Base-by-base conservation (phyloP, 2,113 vertebrate genomes). In the Eptatretus burgeri region DNA sequence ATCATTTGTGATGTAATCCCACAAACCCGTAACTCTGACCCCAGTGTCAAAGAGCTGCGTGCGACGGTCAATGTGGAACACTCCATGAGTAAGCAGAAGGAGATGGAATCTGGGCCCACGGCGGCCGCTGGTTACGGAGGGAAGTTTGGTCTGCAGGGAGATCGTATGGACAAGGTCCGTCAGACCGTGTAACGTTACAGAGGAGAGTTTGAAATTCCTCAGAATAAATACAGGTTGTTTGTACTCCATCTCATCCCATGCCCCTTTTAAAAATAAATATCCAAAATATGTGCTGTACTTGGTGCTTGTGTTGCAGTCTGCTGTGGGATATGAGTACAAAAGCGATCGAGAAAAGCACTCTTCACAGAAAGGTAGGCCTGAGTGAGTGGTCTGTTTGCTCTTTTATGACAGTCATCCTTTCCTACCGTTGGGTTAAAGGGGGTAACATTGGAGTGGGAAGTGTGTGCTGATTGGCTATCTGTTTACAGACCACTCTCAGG, bases 101-200 rank as follows among this genome's bases (percentile, higher is more conserved):
- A 94, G 69, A 68, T 80, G 64, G 78, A 83, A 2, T 72, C 66
- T 0, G 83, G 82, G 70, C 87, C 91, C 5, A 82, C 79, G 63
- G 87, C 91, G 16, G 89, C 91, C 0, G 82, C 82, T 2, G 91
- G 91, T 27, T 98, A 98, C 0, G 91, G 91, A 14, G 91, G 91
- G 1, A 93, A 78, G 51, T 98, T 93, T 10, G 89, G 91, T 0
- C 75, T 98, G 20, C 85, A 98, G 67, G 80, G 88, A 63, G 91
- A 94, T 65, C 78, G 89, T 11, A 98, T 98, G 91, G 91, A 98
- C 72, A 93, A 82, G 74, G 91, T 88, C 27, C 27, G 27, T 41
- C 7, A 7, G 27, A 7, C 27, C 27, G 27, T 3, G 27, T 41
- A 41, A 41, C 27, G n/a, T n/a, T n/a, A n/a, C n/a, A n/a, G n/a